A percentile compares a stretch with the other conserved stretches of the same genome.
Evolutionary conservation across 2,113 vertebrate species (phyloP).

Genomic region (Ammodytes dubius): DNA sequence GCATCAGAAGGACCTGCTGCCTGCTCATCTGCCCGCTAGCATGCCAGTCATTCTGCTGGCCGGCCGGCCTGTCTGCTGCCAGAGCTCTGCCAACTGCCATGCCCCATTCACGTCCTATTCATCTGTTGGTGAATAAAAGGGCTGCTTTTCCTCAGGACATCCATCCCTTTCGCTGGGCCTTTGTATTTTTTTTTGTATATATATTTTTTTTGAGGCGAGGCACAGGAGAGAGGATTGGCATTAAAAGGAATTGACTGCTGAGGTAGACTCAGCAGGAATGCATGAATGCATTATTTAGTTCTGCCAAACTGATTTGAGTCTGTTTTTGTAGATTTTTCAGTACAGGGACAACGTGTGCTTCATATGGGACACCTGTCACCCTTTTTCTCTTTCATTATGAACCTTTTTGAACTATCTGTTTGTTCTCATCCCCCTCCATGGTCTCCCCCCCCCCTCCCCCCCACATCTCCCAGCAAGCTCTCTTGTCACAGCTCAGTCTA

Average conservation of each 20-base stretch:
- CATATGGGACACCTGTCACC: slow-evolving; percentile 44
- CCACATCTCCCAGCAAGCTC: slow-evolving; percentile 1
- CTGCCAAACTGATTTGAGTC: slow-evolving; percentile 67
- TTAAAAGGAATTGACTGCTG: slow-evolving; percentile 71
- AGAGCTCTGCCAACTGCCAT: slow-evolving; percentile 72
- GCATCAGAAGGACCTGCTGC: slow-evolving; percentile 70
- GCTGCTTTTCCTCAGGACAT: slow-evolving; percentile 69
- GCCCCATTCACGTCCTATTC: slow-evolving; percentile 77
- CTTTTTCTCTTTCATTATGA: slow-evolving; percentile 36
- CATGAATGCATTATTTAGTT: slow-evolving; percentile 60
- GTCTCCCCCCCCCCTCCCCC: slow-evolving; percentile 34
- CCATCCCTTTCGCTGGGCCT: slow-evolving; percentile 63
- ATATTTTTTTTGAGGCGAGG: slow-evolving; percentile 37
- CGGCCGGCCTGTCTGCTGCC: slow-evolving; percentile 47
- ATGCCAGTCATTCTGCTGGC: slow-evolving; percentile 45
- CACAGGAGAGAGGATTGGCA: slow-evolving; percentile 67
- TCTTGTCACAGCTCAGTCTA: slow-evolving; percentile 34
- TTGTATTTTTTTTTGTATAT: slow-evolving; percentile 35
- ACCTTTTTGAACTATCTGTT: slow-evolving; percentile 43
- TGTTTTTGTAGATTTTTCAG: slow-evolving; percentile 47
- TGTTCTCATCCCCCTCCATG: slow-evolving; percentile 34
- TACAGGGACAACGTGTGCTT: slow-evolving; percentile 36
- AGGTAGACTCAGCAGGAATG: slow-evolving; percentile 64
- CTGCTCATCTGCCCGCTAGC: slow-evolving; percentile 34
- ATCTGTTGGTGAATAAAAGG: slow-evolving; percentile 73